A percentile compares a stretch with the other conserved stretches of the same genome.
Evolutionary conservation across 2,888 invertebrate genomes (phyloP).

Genomic region (Myathropa florea): DNA sequence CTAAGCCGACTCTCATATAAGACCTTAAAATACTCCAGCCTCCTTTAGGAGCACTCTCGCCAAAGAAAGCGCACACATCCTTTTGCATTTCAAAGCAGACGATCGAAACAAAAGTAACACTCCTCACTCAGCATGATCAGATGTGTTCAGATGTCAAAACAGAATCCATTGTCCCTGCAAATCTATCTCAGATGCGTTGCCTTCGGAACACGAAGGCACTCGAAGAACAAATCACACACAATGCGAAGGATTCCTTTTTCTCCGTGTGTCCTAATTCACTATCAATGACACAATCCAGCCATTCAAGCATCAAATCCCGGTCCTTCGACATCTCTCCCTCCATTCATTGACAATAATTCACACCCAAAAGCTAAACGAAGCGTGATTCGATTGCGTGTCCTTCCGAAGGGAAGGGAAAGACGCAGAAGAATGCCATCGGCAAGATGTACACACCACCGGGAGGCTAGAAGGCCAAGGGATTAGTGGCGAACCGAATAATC

Average conservation of each 20-base stretch:
- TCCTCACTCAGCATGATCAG: background rate
- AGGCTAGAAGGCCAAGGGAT: constrained; percentile 48
- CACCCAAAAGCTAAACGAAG: constrained; percentile 70
- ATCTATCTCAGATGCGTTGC: background rate
- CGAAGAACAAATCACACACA: constrained; percentile 25
- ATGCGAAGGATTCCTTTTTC: constrained; percentile 26
- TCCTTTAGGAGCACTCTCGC: background rate
- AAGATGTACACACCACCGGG: constrained; percentile 14
- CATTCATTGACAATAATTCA: constrained; percentile 62
- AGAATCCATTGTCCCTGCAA: constrained; percentile 26
- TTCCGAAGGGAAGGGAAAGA: constrained; percentile 10
- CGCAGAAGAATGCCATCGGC: constrained; percentile 45
- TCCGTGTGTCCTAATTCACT: constrained; percentile 16
- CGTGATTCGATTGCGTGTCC: constrained; percentile 66
- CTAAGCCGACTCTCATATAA: background rate
- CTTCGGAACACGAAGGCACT: constrained; percentile 13
- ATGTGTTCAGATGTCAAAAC: constrained; percentile 42
- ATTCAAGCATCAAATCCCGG: constrained; percentile 64
- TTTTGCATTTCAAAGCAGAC: background rate
- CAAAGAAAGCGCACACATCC: background rate
- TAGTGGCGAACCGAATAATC: constrained; percentile 65
- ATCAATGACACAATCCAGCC: constrained; percentile 55
- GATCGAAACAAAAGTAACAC: background rate
- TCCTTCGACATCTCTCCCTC: constrained; percentile 4
- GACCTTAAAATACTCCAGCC: background rate